A percentile compares a stretch with the other conserved stretches of the same genome.
Conservation (phyloP, 2,888 invertebrate genomes). For the Noctua janthina region DNA sequence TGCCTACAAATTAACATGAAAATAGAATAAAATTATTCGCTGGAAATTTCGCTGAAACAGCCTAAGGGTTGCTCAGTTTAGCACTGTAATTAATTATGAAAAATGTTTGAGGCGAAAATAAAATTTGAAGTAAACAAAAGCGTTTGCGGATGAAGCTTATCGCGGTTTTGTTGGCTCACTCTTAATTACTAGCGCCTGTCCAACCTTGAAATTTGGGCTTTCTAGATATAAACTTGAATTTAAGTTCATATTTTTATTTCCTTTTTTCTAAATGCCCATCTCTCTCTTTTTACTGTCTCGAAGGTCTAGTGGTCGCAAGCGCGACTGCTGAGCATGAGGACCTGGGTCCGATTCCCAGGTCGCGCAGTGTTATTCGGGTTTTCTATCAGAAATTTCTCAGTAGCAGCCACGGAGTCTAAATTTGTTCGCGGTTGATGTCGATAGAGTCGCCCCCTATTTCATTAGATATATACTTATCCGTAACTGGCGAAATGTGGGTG, state of each 20-base stretch:
- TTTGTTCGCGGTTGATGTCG: neutral
- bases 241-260: slow-evolving; percentile 1
- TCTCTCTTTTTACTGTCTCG: neutral
- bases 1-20: slow-evolving; percentile 31
- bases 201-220: slow-evolving; percentile 41
- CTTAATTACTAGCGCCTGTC: slow-evolving; percentile 66
- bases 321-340: neutral
- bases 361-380: neutral
- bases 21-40: slow-evolving; percentile 35
- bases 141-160: slow-evolving; percentile 58
- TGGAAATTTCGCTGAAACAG: slow-evolving; percentile 21
- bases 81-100: slow-evolving; percentile 65
- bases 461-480: neutral
- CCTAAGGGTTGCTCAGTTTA: slow-evolving; percentile 38
- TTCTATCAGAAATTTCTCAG: neutral
- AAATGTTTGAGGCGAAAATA: slow-evolving; percentile 56
- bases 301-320: neutral
- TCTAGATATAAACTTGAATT: slow-evolving; percentile 25
- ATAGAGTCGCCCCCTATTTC: neutral
- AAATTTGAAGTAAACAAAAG: slow-evolving; percentile 59
- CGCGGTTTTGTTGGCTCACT: slow-evolving; percentile 59
- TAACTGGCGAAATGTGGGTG: neutral
- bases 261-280: neutral
- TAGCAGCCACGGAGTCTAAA: neutral
- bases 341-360: neutral